Percentiles rank a stretch among this genome's conserved stretches.
phyloP scores from a whole-genome alignment of 1,140 invertebrate genomes.

The Drosophila sp. region DNA sequence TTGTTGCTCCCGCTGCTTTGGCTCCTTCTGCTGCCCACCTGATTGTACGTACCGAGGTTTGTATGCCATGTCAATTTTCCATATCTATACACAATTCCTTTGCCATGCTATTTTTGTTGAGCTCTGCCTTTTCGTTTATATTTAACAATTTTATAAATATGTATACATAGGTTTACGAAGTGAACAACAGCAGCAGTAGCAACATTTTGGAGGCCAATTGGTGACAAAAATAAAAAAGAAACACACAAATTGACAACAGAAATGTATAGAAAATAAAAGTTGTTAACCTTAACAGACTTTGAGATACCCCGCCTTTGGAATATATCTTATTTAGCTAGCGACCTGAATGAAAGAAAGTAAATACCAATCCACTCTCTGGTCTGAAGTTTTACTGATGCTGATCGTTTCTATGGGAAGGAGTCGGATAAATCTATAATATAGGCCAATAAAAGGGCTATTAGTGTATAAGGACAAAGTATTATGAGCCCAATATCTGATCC shows the following conservation, averaged over 20 bases:
- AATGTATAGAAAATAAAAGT: not conserved
- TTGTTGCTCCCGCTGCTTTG: conserved; percentile 25
- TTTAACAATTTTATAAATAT: conserved; percentile 58
- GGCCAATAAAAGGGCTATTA: too few species aligned
- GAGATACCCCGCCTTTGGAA: not conserved
- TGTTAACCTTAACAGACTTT: not conserved
- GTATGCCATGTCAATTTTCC: conserved; percentile 66
- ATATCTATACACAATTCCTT: conserved; percentile 73
- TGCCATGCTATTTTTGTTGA: conserved; percentile 58
- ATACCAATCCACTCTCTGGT: too few species aligned
- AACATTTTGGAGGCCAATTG: conserved; percentile 23
- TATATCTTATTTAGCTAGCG: too few species aligned
- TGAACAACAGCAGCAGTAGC: conserved; percentile 35
- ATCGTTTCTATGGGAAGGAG: too few species aligned
- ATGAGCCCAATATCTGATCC: too few species aligned
- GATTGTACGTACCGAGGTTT: conserved; percentile 43
- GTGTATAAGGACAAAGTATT: too few species aligned
- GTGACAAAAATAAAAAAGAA: conserved; percentile 35
- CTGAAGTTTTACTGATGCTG: too few species aligned
- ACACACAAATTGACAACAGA: conserved; percentile 8
- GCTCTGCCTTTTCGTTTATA: conserved; percentile 44
- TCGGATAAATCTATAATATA: too few species aligned
- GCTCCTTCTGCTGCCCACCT: conserved; percentile 29
- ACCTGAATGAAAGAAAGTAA: too few species aligned
- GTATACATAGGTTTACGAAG: conserved; percentile 16